Conservation (phyloP, 2,113 vertebrate genomes). For the Puntigrus tetrazona region DNA sequence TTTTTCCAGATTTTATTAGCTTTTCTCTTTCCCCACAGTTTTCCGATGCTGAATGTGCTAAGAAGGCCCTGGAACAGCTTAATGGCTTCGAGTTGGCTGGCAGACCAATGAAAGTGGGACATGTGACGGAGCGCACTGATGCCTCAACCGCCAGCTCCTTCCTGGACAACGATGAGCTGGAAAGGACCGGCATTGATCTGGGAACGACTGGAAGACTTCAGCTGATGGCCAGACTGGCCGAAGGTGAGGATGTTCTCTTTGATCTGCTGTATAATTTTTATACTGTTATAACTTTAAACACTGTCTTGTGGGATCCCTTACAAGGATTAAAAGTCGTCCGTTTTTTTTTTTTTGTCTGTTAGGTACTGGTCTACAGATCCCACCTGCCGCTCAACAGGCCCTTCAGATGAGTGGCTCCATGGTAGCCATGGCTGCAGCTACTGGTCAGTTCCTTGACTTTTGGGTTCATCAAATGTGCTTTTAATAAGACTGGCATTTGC, state of each 20-base stretch:
- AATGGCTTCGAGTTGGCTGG: slow-evolving; percentile 96
- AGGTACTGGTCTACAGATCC: slow-evolving; percentile 95
- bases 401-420: slow-evolving; percentile 97
- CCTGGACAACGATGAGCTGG: slow-evolving; percentile 92
- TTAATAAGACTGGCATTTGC: background rate
- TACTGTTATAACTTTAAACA: background rate
- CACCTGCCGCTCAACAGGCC: slow-evolving; percentile 95
- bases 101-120: slow-evolving; percentile 97
- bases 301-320: background rate
- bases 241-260: slow-evolving; percentile 74
- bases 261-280: background rate
- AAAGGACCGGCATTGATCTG: slow-evolving; percentile 91
- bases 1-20: background rate
- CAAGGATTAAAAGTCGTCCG: background rate
- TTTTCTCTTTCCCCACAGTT: slow-evolving; percentile 74
- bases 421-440: slow-evolving; percentile 88
- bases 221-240: slow-evolving; percentile 93
- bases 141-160: slow-evolving; percentile 88
- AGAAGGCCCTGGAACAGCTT: slow-evolving; percentile 95
- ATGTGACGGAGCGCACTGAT: slow-evolving; percentile 93
- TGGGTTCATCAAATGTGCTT: background rate
- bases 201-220: slow-evolving; percentile 94
- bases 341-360: background rate
- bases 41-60: slow-evolving; percentile 92
- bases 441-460: slow-evolving; percentile 73